A percentile compares a stretch with the other conserved stretches of the same genome.
phyloP scores from a whole-genome alignment of 2,797 vertebrate species.

The Thalassophryne amazonica region DNA sequence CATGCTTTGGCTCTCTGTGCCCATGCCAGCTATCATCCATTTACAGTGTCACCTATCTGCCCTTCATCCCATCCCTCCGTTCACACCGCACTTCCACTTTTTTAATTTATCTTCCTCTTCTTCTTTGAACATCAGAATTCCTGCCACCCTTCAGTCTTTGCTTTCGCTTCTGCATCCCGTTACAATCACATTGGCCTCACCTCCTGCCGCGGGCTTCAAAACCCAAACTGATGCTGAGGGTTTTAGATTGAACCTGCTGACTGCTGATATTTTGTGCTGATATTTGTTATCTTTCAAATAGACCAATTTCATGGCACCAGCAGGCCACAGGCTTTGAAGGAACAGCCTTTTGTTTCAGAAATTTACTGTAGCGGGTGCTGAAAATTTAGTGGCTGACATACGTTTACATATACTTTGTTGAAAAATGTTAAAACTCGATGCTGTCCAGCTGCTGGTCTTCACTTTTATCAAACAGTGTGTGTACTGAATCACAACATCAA shows the following conservation, averaged over 20 bases:
- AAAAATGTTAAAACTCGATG: too few relatives aligned
- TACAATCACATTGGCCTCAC: conserved; percentile 44
- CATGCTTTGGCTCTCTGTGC: conserved; percentile 6
- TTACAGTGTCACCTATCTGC: conserved; percentile 53
- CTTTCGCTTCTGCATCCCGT: conserved; percentile 31
- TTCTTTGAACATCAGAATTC: conserved; percentile 38
- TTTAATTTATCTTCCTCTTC: conserved; percentile 41
- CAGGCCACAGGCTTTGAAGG: too few relatives aligned
- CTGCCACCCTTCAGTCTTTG: conserved; percentile 30
- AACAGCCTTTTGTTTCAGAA: too few relatives aligned
- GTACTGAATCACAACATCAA: too few relatives aligned
- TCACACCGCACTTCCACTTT: conserved; percentile 52
- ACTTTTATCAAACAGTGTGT: too few relatives aligned
- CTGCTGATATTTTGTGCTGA: conserved; percentile 43
- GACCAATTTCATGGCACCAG: conserved; percentile 45
- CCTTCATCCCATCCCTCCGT: conserved; percentile 51
- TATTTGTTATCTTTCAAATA: conserved; percentile 44
- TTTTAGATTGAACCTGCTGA: conserved; percentile 48
- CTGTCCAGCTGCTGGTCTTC: too few relatives aligned
- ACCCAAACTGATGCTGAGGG: conserved; percentile 29
- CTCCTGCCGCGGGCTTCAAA: conserved; percentile 36
- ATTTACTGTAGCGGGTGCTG: too few relatives aligned
- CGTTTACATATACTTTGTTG: too few relatives aligned
- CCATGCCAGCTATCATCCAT: conserved; percentile 63
- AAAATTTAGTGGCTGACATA: too few relatives aligned